Percentiles rank a stretch among this genome's conserved stretches.
These are phyloP conservation scores for Wiebesia pumilae DNA, from an alignment of 1,140 invertebrate genomes.

Conservation along the genomic window DNA sequence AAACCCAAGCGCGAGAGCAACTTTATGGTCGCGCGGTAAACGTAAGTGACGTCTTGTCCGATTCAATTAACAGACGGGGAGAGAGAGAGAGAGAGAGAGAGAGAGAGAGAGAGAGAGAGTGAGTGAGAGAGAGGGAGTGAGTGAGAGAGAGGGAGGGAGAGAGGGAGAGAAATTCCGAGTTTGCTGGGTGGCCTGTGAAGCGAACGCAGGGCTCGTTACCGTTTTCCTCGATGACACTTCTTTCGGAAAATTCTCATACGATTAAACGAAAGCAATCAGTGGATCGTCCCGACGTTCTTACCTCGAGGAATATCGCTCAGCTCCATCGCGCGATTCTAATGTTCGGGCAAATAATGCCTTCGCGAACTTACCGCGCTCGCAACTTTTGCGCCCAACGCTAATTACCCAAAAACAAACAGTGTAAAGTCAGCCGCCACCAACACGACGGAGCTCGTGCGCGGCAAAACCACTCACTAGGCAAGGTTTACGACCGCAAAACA, in stretches of 20 bases:
- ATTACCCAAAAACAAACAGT: slow-evolving; percentile 49
- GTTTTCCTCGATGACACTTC: too few species aligned
- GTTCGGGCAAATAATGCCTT: slow-evolving; percentile 10
- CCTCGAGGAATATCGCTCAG: not conserved
- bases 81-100: too few species aligned
- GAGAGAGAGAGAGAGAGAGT: too few species aligned
- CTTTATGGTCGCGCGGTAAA: too few species aligned
- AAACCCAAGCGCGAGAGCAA: too few species aligned
- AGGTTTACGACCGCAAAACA: slow-evolving; percentile 49
- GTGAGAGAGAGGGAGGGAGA: too few species aligned
- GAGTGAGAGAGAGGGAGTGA: too few species aligned
- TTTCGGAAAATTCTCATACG: not conserved
- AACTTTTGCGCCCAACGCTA: slow-evolving; percentile 31
- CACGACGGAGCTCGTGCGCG: not conserved
- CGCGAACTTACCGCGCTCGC: not conserved
- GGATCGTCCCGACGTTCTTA: not conserved
- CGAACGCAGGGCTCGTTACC: too few species aligned
- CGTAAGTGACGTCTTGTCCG: too few species aligned
- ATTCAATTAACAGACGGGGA: too few species aligned
- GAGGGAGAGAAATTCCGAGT: too few species aligned
- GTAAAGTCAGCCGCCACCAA: not conserved
- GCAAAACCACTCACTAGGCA: not conserved
- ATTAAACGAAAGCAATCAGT: not conserved
- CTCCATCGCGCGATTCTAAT: not conserved
- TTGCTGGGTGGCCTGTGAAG: too few species aligned